These are phyloP conservation scores for Brienomyrus brachyistius DNA, from an alignment of 2,113 vertebrate species.

Conservation along the genomic window DNA sequence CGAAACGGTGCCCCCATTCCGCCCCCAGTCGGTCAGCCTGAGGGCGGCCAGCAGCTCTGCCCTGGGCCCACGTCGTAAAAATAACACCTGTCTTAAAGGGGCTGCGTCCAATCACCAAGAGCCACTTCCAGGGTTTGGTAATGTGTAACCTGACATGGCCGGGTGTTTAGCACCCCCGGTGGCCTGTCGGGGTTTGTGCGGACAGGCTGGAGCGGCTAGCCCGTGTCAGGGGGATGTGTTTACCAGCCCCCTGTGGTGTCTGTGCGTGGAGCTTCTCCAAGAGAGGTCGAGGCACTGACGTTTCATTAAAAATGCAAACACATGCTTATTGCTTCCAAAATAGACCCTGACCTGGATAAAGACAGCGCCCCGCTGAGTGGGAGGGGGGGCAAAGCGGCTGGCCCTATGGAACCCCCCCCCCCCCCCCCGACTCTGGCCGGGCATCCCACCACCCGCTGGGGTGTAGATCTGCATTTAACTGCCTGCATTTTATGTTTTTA, in stretches of 20 bases:
- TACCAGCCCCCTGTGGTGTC: constrained; percentile 14
- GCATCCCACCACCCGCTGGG: neutral
- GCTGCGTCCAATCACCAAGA: neutral
- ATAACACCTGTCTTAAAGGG: constrained; percentile 20
- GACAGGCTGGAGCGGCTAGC: neutral
- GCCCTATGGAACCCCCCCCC: constrained; percentile 33
- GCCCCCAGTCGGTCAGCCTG: neutral
- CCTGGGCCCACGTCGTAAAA: neutral
- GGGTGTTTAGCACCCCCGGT: neutral
- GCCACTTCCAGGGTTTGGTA: neutral
- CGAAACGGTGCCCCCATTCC: neutral
- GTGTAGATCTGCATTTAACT: constrained; percentile 19
- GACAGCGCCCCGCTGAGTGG: constrained; percentile 42
- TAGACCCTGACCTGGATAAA: constrained; percentile 66
- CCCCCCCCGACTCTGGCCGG: constrained; percentile 21
- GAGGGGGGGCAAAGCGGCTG: constrained; percentile 35
- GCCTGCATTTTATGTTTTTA: neutral
- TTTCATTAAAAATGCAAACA: constrained; percentile 73
- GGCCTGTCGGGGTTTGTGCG: neutral
- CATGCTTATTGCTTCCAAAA: constrained; percentile 69
- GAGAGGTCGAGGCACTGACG: constrained; percentile 38
- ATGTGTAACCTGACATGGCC: neutral
- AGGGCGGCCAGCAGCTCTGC: neutral
- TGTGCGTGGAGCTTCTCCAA: constrained; percentile 26
- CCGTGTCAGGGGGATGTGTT: constrained; percentile 30